phyloP scores from a whole-genome alignment of 2,113 vertebrate genomes.

The Xenopus laevis region DNA sequence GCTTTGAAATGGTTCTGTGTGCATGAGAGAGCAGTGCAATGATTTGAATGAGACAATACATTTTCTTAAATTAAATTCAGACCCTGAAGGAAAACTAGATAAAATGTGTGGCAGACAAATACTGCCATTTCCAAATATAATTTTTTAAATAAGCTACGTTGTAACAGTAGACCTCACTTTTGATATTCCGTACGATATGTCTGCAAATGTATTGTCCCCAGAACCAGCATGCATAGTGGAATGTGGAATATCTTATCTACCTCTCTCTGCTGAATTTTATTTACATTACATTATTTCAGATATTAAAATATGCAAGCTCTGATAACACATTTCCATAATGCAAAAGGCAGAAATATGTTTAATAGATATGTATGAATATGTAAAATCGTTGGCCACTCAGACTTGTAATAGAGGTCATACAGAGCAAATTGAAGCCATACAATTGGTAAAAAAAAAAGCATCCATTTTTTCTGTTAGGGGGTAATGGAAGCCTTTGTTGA shows the following conservation, averaged over 20 bases:
- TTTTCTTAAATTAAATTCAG: slow-evolving; percentile 46
- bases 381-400: not conserved
- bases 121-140: slow-evolving; percentile 26
- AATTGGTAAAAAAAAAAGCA: not conserved
- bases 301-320: slow-evolving; percentile 2
- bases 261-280: not conserved
- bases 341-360: not conserved
- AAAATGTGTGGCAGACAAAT: slow-evolving; percentile 33
- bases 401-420: not conserved
- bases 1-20: slow-evolving; percentile 28
- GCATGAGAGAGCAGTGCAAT: slow-evolving; percentile 29
- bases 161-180: slow-evolving; percentile 16
- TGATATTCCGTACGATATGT: not conserved
- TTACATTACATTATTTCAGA: not conserved
- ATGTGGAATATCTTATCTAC: not conserved
- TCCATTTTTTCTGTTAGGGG: not conserved
- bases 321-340: not conserved
- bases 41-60: slow-evolving; percentile 37
- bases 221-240: not conserved
- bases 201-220: not conserved
- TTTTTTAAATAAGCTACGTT: slow-evolving; percentile 20
- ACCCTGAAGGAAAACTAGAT: slow-evolving; percentile 44
- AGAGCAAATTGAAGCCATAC: not conserved
- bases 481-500: too few relatives aligned
- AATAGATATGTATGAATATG: slow-evolving; percentile 2